Evolutionary conservation across 2,888 invertebrate species (phyloP).

Genomic region (Eristalinus aeneus): DNA sequence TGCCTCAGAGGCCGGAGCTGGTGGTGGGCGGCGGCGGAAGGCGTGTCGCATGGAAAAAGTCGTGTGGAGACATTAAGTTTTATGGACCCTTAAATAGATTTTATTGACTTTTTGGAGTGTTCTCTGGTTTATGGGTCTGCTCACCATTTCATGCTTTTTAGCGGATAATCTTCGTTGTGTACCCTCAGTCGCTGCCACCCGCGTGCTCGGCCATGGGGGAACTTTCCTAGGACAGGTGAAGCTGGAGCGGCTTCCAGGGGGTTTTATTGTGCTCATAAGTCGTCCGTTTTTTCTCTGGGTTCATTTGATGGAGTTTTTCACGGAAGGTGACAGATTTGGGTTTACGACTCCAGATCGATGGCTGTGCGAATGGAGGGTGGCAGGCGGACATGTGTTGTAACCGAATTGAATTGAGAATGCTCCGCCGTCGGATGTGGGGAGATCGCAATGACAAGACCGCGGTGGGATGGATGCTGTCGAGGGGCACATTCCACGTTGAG

Average conservation of each 20-base stretch:
- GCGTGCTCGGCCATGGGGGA: neutral
- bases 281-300: neutral
- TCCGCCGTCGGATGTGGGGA: neutral
- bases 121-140: slow-evolving; percentile 26
- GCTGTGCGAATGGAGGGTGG: neutral
- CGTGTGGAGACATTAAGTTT: slow-evolving; percentile 43
- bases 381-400: neutral
- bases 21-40: neutral
- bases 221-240: slow-evolving; percentile 22
- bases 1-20: neutral
- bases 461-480: neutral
- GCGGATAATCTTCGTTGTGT: slow-evolving; percentile 22
- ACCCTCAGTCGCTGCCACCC: neutral
- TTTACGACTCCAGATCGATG: neutral
- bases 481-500: neutral
- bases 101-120: slow-evolving; percentile 36
- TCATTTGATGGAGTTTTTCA: neutral
- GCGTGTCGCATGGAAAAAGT: slow-evolving; percentile 20
- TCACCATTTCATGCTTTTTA: slow-evolving; percentile 41
- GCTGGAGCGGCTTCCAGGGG: neutral
- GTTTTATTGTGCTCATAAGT: slow-evolving; percentile 4
- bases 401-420: slow-evolving; percentile 1
- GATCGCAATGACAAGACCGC: neutral
- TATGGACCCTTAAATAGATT: slow-evolving; percentile 55
- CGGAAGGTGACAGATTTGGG: slow-evolving; percentile 3